Percentiles rank a stretch among this genome's conserved stretches.
These are phyloP conservation scores for Drosophila miranda DNA, from an alignment of 1,140 invertebrate genomes.

Conservation along the genomic window DNA sequence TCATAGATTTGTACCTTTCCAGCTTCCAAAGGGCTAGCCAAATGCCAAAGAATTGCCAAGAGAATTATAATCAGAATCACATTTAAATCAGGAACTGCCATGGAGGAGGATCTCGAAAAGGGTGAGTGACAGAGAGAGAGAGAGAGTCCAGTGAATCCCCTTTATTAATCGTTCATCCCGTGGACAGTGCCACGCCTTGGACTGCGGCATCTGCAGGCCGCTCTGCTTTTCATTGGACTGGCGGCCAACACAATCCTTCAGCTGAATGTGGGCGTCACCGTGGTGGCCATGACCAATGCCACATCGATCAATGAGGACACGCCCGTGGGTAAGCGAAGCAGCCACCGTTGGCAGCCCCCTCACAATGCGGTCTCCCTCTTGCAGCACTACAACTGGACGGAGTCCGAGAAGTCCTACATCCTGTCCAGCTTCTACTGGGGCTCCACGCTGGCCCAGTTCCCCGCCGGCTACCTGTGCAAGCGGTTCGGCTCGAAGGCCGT, in stretches of 20 bases:
- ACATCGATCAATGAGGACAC: constrained; percentile 54
- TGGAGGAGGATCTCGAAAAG: constrained; percentile 44
- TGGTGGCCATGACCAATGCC: constrained; percentile 82
- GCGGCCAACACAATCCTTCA: constrained; percentile 85
- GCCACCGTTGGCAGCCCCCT: constrained; percentile 2
- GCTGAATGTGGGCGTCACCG: constrained; percentile 87
- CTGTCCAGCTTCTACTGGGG: constrained; percentile 87
- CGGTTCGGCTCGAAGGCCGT: constrained; percentile 86
- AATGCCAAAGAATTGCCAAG: not conserved
- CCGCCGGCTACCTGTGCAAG: constrained; percentile 66
- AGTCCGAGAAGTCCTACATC: constrained; percentile 83
- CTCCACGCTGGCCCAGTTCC: constrained; percentile 70
- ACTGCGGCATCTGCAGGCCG: constrained; percentile 85
- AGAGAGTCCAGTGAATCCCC: too few species aligned
- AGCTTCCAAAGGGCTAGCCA: too few species aligned
- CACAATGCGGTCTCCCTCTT: not conserved
- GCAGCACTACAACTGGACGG: constrained; percentile 83
- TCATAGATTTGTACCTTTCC: too few species aligned
- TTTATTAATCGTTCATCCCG: not conserved
- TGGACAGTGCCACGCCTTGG: constrained; percentile 82
- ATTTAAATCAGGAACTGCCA: constrained; percentile 19
- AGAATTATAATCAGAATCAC: not conserved
- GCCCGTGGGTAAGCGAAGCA: constrained; percentile 65
- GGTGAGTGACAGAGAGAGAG: constrained; percentile 20
- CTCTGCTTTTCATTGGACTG: constrained; percentile 86